Percentiles rank a stretch among this genome's conserved stretches.
These are phyloP conservation scores for Anthopleura xanthogrammica DNA, from an alignment of 92 coral and sea anemone genomes.

Conservation along the genomic window DNA sequence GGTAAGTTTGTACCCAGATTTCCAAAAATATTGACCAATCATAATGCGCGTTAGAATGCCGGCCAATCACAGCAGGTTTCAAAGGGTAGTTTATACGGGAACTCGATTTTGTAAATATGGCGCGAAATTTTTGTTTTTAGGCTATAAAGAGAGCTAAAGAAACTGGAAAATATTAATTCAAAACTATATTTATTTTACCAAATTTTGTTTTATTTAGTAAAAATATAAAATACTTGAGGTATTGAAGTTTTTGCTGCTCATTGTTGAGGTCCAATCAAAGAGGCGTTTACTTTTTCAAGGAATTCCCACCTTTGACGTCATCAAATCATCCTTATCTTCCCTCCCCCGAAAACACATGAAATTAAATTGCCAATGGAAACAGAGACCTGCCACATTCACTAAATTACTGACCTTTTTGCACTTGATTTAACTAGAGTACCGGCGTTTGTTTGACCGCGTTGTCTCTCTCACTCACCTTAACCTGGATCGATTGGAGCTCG, in stretches of 20 bases:
- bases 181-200: background rate
- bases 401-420: background rate
- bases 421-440: constrained; percentile 57
- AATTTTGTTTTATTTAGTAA: background rate
- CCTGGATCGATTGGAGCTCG: constrained; percentile 87
- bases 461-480: constrained; percentile 88
- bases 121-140: background rate
- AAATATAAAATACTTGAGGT: no score
- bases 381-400: background rate
- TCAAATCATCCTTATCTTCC: no score
- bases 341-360: no score
- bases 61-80: constrained; percentile 9
- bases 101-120: background rate
- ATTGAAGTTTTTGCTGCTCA: no score
- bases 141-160: background rate
- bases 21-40: background rate
- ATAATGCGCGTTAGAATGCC: background rate
- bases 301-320: no score
- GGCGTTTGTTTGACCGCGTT: constrained; percentile 84
- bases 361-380: background rate
- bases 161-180: background rate
- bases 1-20: constrained; percentile 48
- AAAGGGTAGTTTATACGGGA: background rate
- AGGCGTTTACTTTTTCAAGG: no score
- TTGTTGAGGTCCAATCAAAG: no score